Base-by-base conservation (phyloP, 2,113 vertebrate species). In the Conger conger region DNA sequence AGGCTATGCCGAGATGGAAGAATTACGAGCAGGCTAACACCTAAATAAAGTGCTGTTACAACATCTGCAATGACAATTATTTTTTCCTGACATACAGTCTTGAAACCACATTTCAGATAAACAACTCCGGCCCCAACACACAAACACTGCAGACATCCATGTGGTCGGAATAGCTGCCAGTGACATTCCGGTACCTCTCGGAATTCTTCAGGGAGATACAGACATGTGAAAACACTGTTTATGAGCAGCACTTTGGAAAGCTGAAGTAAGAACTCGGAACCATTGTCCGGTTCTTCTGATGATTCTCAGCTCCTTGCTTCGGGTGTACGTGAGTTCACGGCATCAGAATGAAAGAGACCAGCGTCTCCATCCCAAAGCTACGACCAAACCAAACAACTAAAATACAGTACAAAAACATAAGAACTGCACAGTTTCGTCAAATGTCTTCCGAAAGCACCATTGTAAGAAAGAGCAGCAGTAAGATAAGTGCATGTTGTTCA, bases 131-230 rank as follows among this genome's bases (percentile, higher is more conserved):
- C 17, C 57, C 20, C 57, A 60, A 8, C 23, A 27, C 57, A 60
- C 13, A 23, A n/a, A n/a, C n/a, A n/a, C n/a, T n/a, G n/a, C n/a
- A n/a, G n/a, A n/a, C n/a, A n/a, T n/a, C n/a, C 81, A 60, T 37
- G 33, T 9, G 60, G 42, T 18, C 63, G n/a, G 60, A 82, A 36
- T 60, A 82, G 82, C 82, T 83, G 82, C 82, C 82, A 73, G 36
- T 83, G 60, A n/a, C n/a, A n/a, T 68, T 42, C 9, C 40, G 40
- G 40, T 9, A 42, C 9, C 40, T 42, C 40, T 42, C 40, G 4
- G 40, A 9, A 9, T 42, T 42, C 40, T 42, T 42, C 40, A 4
- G 40, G 40, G 40, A 42, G 40, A 9, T 42, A 42, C 40, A 9
- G 9, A 42, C 40, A 2, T 9, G 9, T 4, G 40, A 42, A 9